Percentiles rank a stretch among this genome's conserved stretches.
Evolutionary conservation across 2,797 vertebrate genomes (phyloP).

Genomic region (Hippopotamyrus pictus): DNA sequence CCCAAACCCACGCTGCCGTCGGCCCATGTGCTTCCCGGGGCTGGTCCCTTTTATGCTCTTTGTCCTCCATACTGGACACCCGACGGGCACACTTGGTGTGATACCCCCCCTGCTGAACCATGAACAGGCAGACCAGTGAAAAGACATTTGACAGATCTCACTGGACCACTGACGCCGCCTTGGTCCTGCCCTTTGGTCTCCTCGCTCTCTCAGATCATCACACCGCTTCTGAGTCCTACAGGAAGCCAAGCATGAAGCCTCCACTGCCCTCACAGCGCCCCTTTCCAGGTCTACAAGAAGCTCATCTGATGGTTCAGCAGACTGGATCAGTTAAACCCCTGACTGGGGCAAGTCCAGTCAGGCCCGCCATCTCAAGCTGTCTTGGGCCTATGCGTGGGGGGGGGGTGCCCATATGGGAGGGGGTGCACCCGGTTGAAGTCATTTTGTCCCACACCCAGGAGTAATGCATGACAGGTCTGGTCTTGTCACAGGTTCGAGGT

Average conservation of each 20-base stretch:
- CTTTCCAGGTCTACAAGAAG: neutral
- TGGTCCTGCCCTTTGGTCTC: neutral
- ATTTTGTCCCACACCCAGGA: neutral
- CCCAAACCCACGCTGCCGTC: neutral
- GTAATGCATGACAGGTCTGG: neutral
- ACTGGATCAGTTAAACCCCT: neutral
- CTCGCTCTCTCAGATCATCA: neutral
- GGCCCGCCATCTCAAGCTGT: neutral
- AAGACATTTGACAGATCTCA: neutral
- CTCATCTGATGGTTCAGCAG: neutral
- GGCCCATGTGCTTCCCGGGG: neutral
- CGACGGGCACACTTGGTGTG: neutral
- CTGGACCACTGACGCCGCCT: neutral
- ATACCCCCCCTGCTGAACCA: neutral
- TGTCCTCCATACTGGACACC: neutral
- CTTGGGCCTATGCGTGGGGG: neutral
- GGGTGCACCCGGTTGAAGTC: neutral
- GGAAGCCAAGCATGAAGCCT: neutral
- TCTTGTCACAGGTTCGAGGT: constrained; percentile 15
- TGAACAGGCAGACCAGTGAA: neutral
- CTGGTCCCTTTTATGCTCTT: neutral
- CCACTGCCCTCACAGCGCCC: neutral
- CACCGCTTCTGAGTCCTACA: neutral
- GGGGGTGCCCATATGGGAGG: neutral
- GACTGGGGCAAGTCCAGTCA: neutral